Percentiles rank a stretch among this genome's conserved stretches.
Evolutionary conservation across 53 echinoderm and acorn worm species (phyloP).

Genomic region (Luidia sarsii): DNA sequence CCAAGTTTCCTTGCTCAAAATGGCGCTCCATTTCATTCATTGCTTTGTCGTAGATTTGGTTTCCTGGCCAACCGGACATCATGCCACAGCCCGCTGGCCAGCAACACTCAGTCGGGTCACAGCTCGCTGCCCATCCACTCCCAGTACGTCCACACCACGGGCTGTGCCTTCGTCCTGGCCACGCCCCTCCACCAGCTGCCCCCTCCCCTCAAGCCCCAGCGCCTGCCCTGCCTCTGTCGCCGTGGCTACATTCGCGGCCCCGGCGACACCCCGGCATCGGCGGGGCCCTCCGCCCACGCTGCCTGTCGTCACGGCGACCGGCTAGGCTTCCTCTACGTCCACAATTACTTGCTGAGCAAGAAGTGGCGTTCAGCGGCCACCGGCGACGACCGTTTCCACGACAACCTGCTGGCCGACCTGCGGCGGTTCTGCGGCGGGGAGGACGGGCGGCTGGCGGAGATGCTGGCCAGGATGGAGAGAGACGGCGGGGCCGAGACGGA

Average conservation of each 20-base stretch:
- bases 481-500: no score
- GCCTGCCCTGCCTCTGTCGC: conserved; percentile 67
- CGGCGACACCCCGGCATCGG: neutral
- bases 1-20: no score
- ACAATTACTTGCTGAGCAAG: conserved; percentile 80
- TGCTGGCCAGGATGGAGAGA: conserved; percentile 30
- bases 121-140: conserved; percentile 48
- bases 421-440: conserved; percentile 67
- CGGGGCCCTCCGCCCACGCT: neutral
- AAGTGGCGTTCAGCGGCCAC: conserved; percentile 83
- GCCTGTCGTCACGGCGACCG: neutral
- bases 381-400: conserved; percentile 84
- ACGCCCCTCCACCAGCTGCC: conserved; percentile 45
- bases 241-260: neutral
- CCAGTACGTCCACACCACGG: conserved; percentile 85
- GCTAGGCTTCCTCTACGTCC: conserved; percentile 81
- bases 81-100: conserved; percentile 56
- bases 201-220: neutral
- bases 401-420: conserved; percentile 75
- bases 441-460: conserved; percentile 60
- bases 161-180: conserved; percentile 62
- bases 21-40: no score
- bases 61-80: conserved; percentile 81
- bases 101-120: conserved; percentile 36
- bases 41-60: conserved; percentile 74